Evolutionary conservation across 2,888 invertebrate genomes (phyloP).

Genomic region (Cordilura impudica): DNA sequence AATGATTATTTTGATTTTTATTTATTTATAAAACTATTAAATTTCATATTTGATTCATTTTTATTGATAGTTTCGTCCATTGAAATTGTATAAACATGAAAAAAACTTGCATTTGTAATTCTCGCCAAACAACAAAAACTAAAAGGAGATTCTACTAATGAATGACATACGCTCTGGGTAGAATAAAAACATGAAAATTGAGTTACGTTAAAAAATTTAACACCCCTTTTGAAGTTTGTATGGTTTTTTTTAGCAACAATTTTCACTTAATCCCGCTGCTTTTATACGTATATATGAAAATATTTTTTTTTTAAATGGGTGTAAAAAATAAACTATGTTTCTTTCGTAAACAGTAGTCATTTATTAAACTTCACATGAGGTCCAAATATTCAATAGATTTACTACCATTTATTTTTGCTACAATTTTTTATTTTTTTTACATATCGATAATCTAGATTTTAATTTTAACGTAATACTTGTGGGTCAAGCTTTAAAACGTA

Average conservation of each 20-base stretch:
- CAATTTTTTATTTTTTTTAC: too few species aligned
- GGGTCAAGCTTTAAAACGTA: too few species aligned
- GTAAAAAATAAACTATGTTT: too few species aligned
- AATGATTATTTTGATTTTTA: background rate
- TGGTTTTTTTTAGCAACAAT: background rate
- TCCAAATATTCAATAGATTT: background rate
- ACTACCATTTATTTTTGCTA: background rate
- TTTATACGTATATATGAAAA: slow-evolving; percentile 14
- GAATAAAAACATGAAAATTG: slow-evolving; percentile 8
- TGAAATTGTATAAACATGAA: background rate
- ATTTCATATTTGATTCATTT: background rate
- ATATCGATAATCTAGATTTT: too few species aligned
- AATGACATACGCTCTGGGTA: slow-evolving; percentile 18
- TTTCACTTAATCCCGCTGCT: slow-evolving; percentile 20
- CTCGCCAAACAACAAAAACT: background rate
- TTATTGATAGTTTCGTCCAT: background rate
- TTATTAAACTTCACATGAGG: slow-evolving; percentile 2
- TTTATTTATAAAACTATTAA: background rate
- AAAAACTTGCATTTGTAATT: too few species aligned
- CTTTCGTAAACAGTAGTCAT: background rate
- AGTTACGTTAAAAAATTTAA: slow-evolving; percentile 7
- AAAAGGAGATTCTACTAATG: background rate
- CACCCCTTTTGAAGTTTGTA: slow-evolving; percentile 16
- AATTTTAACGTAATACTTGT: too few species aligned
- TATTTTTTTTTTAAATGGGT: too few species aligned